Conservation (phyloP, 2,113 vertebrate species). For the Urocolius indicus region DNA sequence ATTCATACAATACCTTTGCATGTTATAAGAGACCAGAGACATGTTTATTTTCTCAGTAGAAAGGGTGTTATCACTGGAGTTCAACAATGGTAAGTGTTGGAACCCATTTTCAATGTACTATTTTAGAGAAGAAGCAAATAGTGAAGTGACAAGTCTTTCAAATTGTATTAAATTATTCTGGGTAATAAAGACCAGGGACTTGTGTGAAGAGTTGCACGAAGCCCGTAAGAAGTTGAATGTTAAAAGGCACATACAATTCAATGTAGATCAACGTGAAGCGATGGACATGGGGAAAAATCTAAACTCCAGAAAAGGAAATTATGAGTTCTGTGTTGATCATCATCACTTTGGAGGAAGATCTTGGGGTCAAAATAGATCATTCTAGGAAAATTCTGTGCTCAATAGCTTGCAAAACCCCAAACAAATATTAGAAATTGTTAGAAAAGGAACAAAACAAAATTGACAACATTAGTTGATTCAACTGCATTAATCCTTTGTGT, state of each 20-base stretch:
- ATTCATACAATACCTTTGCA: background rate
- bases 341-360: background rate
- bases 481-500: background rate
- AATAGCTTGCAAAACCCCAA: background rate
- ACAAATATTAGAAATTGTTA: background rate
- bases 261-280: background rate
- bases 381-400: background rate
- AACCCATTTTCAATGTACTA: background rate
- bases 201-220: background rate
- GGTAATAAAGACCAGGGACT: background rate
- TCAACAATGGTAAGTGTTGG: background rate
- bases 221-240: background rate
- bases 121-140: background rate
- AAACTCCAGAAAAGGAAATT: background rate
- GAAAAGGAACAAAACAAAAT: background rate
- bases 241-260: background rate
- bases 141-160: background rate
- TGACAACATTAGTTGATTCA: background rate
- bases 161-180: background rate
- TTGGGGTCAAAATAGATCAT: background rate
- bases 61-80: background rate
- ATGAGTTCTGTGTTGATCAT: background rate
- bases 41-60: background rate
- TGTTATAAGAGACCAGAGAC: background rate
- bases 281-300: background rate